Percentiles rank a stretch among this genome's conserved stretches.
phyloP scores from a whole-genome alignment of 2,113 vertebrate genomes.

The Syrmaticus mikado region DNA sequence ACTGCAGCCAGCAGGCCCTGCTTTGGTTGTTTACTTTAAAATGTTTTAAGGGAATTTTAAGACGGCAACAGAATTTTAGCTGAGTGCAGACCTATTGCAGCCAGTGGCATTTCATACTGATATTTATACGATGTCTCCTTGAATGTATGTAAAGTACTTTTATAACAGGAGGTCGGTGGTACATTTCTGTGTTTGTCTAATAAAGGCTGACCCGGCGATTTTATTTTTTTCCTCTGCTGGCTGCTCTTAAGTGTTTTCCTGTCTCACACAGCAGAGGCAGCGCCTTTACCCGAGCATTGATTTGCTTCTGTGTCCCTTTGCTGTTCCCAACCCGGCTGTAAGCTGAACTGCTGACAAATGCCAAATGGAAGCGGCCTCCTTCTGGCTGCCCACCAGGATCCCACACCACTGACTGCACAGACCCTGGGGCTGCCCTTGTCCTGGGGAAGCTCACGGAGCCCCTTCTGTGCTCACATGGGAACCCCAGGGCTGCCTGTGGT shows the following conservation, averaged over 20 bases:
- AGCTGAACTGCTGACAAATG: neutral
- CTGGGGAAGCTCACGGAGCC: neutral
- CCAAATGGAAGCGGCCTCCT: no score
- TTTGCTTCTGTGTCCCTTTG: neutral
- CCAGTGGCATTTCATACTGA: conserved; percentile 46
- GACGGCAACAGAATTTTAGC: neutral
- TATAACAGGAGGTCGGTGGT: conserved; percentile 42
- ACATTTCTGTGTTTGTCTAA: conserved; percentile 56
- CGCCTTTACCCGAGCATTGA: neutral
- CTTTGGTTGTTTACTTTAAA: conserved; percentile 20
- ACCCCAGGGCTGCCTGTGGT: conserved; percentile 38
- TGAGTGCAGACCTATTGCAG: conserved; percentile 3
- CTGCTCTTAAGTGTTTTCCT: neutral
- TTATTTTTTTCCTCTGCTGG: conserved; percentile 38
- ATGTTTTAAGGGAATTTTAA: conserved; percentile 20
- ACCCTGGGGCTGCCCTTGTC: neutral
- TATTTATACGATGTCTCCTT: conserved; percentile 55
- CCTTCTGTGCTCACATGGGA: neutral
- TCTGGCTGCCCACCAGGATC: no score
- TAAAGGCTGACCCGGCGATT: conserved; percentile 51
- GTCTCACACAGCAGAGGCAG: neutral
- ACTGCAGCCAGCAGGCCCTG: neutral
- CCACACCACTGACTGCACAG: no score
- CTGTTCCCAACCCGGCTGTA: neutral
- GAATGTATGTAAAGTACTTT: conserved; percentile 65